Evolutionary conservation across 2,113 vertebrate genomes (phyloP), one percentile per base, ranked within the genome.

Genomic region (Antigone vipio): DNA sequence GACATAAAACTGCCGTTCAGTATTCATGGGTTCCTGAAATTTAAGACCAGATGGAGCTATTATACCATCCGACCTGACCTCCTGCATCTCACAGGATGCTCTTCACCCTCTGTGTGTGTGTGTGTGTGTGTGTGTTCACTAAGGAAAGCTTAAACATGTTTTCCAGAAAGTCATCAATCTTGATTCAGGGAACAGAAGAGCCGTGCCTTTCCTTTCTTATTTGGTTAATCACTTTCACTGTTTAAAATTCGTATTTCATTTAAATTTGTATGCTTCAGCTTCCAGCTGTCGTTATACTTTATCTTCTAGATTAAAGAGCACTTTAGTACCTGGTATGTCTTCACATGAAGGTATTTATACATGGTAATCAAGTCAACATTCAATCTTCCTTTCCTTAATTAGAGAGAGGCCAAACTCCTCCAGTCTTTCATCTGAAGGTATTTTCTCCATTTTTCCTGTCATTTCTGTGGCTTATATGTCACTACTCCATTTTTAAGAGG

Each of bases 81-180:
- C 45, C 45, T 32, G 22, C 9, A 10, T 32, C 73, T 24, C 2
- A 0, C 52, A 7, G 92, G 49, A 24, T 72, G 53, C 53, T 85
- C 44, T 11, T 76, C 59, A 22, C 40, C 45, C 29, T 27, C 18
- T 9, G 9, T 27, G 21, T 50, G 29, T 22, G 15, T 27, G 22
- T n/a, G n/a, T 27, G 21, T 50, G 29, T 22, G 15, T 34, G 38
- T 35, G 56, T 58, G n/a, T 52, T 84, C 80, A 20, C 21, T 52
- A 35, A 67, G 49, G 29, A n/a, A 49, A 76, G 32, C 73, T 72
- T 18, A 58, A 42, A 71, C 26, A 3, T 42, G 55, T 88, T 89
- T 89, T 90, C 72, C 86, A 85, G 73, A 50, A 67, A 85, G 68
- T 34, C 87, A 85, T 92, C 78, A 49, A 9, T 91, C 74, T 66